These are phyloP conservation scores for Cottus gobio DNA, from an alignment of 2,113 vertebrate genomes.

Conservation along the genomic window DNA sequence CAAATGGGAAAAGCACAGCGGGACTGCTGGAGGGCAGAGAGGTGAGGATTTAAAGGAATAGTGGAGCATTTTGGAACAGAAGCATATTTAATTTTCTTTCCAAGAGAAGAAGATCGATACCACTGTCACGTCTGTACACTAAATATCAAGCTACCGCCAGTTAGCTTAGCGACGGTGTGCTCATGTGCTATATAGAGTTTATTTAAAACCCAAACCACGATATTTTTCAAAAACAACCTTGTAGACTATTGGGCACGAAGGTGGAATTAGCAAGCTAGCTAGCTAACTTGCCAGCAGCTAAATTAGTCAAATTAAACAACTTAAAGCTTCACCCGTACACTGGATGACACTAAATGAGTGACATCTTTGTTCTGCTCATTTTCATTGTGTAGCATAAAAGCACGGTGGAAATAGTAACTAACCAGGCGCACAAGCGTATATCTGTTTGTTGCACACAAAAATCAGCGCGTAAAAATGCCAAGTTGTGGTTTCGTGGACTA, in stretches of 20 bases:
- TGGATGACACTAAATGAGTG: not conserved
- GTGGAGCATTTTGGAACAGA: not conserved
- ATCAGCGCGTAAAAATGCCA: not conserved
- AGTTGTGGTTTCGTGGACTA: not conserved
- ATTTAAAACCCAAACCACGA: not conserved
- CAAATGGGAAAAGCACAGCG: constrained; percentile 51
- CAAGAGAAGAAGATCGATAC: not conserved
- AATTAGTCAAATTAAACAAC: not conserved
- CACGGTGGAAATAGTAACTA: not conserved
- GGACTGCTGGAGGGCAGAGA: constrained; percentile 23
- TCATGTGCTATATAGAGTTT: not conserved
- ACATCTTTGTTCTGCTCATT: not conserved
- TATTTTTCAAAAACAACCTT: too few relatives aligned
- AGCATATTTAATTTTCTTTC: not conserved
- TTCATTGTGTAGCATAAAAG: too few relatives aligned
- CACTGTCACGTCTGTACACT: not conserved
- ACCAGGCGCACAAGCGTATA: too few relatives aligned
- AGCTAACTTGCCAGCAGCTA: not conserved
- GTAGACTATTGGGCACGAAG: not conserved
- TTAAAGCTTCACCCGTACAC: not conserved
- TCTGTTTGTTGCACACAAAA: not conserved
- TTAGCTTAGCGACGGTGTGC: not conserved
- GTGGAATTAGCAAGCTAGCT: not conserved
- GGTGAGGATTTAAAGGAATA: constrained; percentile 23
- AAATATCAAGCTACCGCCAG: constrained; percentile 1